These are phyloP conservation scores for Lateolabrax maculatus DNA, from an alignment of 2,797 vertebrate species.

Conservation along the genomic window DNA sequence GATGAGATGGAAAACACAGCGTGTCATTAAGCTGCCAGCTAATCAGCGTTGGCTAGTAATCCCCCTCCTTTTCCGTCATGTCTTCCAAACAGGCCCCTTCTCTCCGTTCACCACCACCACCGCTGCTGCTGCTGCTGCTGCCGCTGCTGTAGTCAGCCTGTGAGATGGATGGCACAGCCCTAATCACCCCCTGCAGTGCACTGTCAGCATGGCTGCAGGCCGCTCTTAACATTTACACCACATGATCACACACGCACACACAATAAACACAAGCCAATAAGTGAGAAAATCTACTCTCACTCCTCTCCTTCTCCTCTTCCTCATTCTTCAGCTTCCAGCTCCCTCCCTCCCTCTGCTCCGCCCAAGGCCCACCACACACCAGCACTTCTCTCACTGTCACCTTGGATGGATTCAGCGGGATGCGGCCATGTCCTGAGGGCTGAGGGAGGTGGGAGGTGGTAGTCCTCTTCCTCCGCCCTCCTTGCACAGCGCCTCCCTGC, in stretches of 20 bases:
- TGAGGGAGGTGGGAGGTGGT: conserved; percentile 8
- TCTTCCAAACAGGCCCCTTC: conserved; percentile 57
- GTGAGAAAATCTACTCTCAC: conserved; percentile 52
- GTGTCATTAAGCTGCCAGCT: conserved; percentile 80
- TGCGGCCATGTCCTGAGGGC: conserved; percentile 49
- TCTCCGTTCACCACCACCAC: conserved; percentile 17
- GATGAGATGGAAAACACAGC: conserved; percentile 80
- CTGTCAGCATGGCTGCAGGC: conserved; percentile 80
- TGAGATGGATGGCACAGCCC: conserved; percentile 74
- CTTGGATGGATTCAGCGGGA: conserved; percentile 69
- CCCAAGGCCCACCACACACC: conserved; percentile 55
- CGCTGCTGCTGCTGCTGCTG: not conserved
- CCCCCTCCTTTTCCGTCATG: conserved; percentile 44
- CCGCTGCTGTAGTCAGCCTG: conserved; percentile 36
- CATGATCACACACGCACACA: conserved; percentile 48
- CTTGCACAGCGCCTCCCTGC: conserved; percentile 40
- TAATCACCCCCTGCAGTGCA: conserved; percentile 81
- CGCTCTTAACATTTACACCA: conserved; percentile 77
- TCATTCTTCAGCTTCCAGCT: conserved; percentile 28
- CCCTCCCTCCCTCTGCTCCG: not conserved
- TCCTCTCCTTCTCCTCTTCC: conserved; percentile 6
- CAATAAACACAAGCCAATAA: conserved; percentile 66
- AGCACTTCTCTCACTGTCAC: conserved; percentile 68
- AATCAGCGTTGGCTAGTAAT: conserved; percentile 79
- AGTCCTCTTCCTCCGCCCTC: conserved; percentile 28